phyloP scores from a whole-genome alignment of 1,140 invertebrate species.

The Zaprionus africanus region DNA sequence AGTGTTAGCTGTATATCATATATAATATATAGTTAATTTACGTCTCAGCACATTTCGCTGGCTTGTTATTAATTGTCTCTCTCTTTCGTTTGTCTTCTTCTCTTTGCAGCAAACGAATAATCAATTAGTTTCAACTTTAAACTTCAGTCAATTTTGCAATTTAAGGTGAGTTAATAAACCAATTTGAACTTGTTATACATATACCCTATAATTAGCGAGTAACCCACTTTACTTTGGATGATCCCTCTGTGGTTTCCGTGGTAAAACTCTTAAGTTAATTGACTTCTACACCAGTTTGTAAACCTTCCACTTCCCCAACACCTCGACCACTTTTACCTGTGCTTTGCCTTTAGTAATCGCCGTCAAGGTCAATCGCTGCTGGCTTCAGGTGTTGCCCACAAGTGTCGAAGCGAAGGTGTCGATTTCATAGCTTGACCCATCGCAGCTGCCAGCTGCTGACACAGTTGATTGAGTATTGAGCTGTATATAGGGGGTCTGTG shows the following conservation, averaged over 20 bases:
- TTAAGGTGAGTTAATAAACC: constrained; percentile 65
- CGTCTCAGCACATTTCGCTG: neutral
- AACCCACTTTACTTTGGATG: neutral
- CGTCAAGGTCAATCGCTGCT: constrained; percentile 22
- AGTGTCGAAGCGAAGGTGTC: constrained; percentile 7
- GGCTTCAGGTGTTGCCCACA: constrained; percentile 6
- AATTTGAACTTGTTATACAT: constrained; percentile 1
- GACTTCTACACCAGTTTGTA: neutral
- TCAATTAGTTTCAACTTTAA: constrained; percentile 33
- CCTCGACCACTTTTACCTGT: neutral
- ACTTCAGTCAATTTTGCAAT: constrained; percentile 47
- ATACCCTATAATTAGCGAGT: constrained; percentile 12
- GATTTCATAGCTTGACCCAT: constrained; percentile 23
- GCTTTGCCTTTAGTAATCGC: neutral
- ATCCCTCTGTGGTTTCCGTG: neutral
- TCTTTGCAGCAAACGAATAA: constrained; percentile 58
- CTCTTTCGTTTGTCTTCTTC: neutral
- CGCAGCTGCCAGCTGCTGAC: neutral
- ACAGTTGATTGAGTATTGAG: constrained; percentile 21
- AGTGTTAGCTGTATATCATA: neutral
- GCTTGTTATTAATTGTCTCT: neutral
- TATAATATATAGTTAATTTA: neutral
- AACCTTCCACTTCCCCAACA: neutral
- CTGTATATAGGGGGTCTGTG: constrained; percentile 3
- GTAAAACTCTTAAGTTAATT: neutral